Percentiles rank a stretch among this genome's conserved stretches.
Conservation (phyloP, 2,888 invertebrate genomes). For the Eupithecia abbreviata region DNA sequence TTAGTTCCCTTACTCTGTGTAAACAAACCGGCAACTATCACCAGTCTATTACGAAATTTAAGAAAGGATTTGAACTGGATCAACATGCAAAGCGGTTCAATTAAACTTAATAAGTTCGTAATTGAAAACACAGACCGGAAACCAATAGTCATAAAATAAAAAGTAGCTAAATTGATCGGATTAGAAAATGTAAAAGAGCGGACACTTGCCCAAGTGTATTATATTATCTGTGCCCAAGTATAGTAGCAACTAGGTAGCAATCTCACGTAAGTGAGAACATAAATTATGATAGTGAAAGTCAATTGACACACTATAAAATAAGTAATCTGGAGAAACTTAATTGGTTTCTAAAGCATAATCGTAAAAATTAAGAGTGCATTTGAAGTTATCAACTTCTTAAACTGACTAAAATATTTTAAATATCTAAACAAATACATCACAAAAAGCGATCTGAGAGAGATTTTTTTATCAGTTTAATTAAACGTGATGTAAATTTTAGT, state of each 20-base stretch:
- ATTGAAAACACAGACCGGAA: slow-evolving; percentile 47
- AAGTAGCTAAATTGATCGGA: slow-evolving; percentile 41
- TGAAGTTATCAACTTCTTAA: background rate
- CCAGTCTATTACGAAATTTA: slow-evolving; percentile 42
- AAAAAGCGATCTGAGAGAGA: background rate
- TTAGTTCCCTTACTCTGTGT: background rate
- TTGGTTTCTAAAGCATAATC: slow-evolving; percentile 5
- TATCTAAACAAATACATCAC: background rate
- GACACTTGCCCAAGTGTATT: slow-evolving; percentile 16
- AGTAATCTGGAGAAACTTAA: slow-evolving; percentile 8
- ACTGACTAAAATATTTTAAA: background rate
- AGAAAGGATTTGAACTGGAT: slow-evolving; percentile 55
- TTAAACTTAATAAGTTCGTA: slow-evolving; percentile 49
- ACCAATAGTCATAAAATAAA: slow-evolving; percentile 40
- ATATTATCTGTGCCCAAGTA: slow-evolving; percentile 4
- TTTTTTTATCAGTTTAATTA: too few species aligned
- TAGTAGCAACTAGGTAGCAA: slow-evolving; percentile 22
- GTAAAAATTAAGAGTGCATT: background rate
- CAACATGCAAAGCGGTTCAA: slow-evolving; percentile 48
- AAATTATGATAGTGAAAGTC: slow-evolving; percentile 36
- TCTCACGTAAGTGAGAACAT: slow-evolving; percentile 19
- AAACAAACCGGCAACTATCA: slow-evolving; percentile 16
- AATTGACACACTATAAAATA: slow-evolving; percentile 28
- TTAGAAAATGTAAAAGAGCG: slow-evolving; percentile 34
- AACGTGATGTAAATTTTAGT: too few species aligned